Evolutionary conservation across 2,797 vertebrate genomes (phyloP).

Genomic region (Phalanger gymnotis): DNA sequence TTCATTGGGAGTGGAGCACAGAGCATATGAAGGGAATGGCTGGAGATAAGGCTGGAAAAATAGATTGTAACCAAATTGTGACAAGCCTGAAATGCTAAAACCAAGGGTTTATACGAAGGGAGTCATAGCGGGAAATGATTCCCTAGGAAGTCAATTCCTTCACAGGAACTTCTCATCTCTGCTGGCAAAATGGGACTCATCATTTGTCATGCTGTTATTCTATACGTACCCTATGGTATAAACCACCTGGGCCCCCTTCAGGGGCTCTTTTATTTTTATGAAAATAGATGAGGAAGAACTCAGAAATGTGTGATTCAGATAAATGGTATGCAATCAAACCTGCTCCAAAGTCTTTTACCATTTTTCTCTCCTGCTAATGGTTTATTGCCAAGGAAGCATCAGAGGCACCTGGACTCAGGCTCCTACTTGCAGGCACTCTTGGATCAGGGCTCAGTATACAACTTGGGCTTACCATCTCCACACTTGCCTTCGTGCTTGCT

Average conservation of each 20-base stretch:
- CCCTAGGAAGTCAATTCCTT: background rate
- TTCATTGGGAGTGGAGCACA: background rate
- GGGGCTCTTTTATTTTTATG: too few species aligned
- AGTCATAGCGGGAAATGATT: background rate
- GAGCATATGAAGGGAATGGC: background rate
- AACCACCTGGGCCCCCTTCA: background rate
- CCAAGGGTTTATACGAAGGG: background rate
- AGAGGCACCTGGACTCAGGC: background rate
- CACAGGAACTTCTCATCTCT: background rate
- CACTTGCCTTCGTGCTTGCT: background rate
- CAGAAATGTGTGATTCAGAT: background rate
- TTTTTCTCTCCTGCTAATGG: background rate
- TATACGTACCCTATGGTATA: background rate
- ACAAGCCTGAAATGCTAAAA: background rate
- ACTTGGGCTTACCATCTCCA: background rate
- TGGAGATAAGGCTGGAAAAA: background rate
- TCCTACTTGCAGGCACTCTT: background rate
- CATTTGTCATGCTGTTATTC: background rate
- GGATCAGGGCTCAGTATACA: background rate
- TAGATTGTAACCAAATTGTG: background rate
- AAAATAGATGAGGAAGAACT: background rate
- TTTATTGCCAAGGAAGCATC: background rate
- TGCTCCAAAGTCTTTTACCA: background rate
- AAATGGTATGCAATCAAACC: background rate
- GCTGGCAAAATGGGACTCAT: background rate